phyloP scores from a whole-genome alignment of 2,113 vertebrate species.

The Phyllostomus discolor region DNA sequence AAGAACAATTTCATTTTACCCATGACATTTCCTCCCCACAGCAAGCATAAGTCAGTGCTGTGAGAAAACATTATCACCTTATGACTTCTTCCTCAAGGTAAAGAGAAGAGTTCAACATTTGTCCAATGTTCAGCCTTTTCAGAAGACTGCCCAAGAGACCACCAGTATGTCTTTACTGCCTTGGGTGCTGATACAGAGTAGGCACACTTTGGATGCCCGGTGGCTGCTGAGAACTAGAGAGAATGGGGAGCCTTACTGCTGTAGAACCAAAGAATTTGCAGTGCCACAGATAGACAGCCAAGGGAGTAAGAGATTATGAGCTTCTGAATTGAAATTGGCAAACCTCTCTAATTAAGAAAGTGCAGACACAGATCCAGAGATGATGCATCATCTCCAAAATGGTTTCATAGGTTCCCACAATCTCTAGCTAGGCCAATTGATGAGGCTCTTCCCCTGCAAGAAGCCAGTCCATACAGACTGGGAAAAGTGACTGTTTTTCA shows the following conservation, averaged over 20 bases:
- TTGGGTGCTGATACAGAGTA: background rate
- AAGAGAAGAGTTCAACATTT: background rate
- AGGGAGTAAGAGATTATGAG: constrained; percentile 3
- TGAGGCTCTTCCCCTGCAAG: background rate
- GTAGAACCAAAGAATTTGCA: background rate
- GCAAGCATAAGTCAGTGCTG: background rate
- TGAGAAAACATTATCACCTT: background rate
- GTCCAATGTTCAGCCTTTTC: background rate
- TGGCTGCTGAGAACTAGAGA: background rate
- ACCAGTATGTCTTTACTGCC: background rate
- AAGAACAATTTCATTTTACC: background rate
- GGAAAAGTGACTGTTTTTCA: background rate
- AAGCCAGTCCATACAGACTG: background rate
- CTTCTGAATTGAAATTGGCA: background rate
- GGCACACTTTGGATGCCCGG: background rate
- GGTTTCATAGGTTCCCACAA: background rate
- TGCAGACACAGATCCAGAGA: background rate
- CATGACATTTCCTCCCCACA: background rate
- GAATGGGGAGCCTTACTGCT: background rate
- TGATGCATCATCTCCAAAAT: background rate
- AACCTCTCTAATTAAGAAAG: background rate
- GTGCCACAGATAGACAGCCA: background rate
- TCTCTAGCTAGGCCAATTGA: background rate
- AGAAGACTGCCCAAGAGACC: background rate
- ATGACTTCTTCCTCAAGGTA: background rate